Evolutionary conservation across 92 coral and sea anemone species (phyloP), one percentile per base, ranked within the genome.

Genomic region (Phenganax subtilis): DNA sequence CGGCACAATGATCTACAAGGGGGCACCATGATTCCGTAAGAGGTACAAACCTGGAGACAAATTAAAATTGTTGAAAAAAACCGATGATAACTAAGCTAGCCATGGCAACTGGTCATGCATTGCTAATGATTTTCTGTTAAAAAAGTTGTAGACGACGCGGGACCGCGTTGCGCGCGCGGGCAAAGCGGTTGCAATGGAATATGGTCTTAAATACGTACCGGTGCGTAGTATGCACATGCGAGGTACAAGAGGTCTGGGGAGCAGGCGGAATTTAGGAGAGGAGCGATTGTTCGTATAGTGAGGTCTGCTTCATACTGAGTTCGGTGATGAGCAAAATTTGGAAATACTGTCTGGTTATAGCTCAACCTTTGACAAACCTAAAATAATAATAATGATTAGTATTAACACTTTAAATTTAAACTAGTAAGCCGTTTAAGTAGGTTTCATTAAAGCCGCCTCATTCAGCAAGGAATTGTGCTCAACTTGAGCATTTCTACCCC

Each of bases 311-410:
- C 83, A 8, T 12, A 20, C 20, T 79, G 83, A 2, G 72, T 62
- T 63, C 83, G 73, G 17, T 79, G 73, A 30, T 60, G 16, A 16
- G n/a, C 61, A 28, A 62, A 65, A 74, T 79, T 79, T 54, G 83
- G 83, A 63, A 79, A 63, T 0, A 62, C 16, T 31, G 83, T 79
- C 56, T 12, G n/a, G 51, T 62, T 79, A 74, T 79, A 79, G 53
- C 58, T 76, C 44, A 79, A 51, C 16, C 31, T n/a, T 53, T 63
- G 60, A 52, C 83, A 79, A 8, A 52, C n/a, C 65, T 68, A 37
- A 17, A 64, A 17, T 6, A 17, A 64, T 30, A 64, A 68, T 68
- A 14, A 25, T 66, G 72, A 27, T 14, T 14, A 66, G 9, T 14
- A 0, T 14, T 14, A 17, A 7, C 25, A 12, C 47, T 37, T 37